phyloP scores from a whole-genome alignment of 2,888 invertebrate species.

The Drosophila suboccidentalis region DNA sequence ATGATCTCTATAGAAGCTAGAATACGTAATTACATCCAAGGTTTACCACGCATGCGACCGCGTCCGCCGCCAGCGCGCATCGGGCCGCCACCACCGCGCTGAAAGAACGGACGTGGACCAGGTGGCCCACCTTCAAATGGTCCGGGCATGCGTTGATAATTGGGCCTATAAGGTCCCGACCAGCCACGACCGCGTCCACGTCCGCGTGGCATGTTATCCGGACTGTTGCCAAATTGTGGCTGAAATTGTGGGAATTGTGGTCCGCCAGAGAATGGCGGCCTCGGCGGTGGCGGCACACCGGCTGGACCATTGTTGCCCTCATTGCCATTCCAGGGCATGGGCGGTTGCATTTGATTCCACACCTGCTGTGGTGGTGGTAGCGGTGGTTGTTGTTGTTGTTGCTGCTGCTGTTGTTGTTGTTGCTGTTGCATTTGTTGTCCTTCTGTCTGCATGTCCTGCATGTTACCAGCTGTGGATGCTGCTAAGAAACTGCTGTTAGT shows the following conservation, averaged over 20 bases:
- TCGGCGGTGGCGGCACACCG: constrained; percentile 58
- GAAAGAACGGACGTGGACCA: constrained; percentile 74
- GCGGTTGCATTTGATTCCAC: constrained; percentile 75
- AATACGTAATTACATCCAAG: constrained; percentile 82
- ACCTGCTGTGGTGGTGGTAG: constrained; percentile 54
- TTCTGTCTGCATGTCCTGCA: constrained; percentile 64
- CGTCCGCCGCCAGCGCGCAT: constrained; percentile 75
- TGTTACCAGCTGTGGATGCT: constrained; percentile 38
- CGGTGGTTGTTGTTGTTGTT: constrained; percentile 50
- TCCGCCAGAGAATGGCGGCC: constrained; percentile 46
- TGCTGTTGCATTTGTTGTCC: constrained; percentile 47
- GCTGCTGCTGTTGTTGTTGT: constrained; percentile 19
- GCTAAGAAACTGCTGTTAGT: constrained; percentile 57
- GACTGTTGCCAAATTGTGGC: constrained; percentile 58
- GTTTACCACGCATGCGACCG: constrained; percentile 83
- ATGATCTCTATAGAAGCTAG: constrained; percentile 40
- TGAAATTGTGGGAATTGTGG: constrained; percentile 68
- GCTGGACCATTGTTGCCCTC: constrained; percentile 51
- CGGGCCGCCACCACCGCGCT: constrained; percentile 60
- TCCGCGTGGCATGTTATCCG: constrained; percentile 66
- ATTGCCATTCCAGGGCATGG: constrained; percentile 72
- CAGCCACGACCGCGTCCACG: constrained; percentile 77
- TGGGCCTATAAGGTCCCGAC: constrained; percentile 71
- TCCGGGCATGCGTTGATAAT: constrained; percentile 70
- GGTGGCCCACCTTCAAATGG: constrained; percentile 68